Base-by-base conservation (phyloP, 1,140 invertebrate genomes). In the Magallana ariakensis region DNA sequence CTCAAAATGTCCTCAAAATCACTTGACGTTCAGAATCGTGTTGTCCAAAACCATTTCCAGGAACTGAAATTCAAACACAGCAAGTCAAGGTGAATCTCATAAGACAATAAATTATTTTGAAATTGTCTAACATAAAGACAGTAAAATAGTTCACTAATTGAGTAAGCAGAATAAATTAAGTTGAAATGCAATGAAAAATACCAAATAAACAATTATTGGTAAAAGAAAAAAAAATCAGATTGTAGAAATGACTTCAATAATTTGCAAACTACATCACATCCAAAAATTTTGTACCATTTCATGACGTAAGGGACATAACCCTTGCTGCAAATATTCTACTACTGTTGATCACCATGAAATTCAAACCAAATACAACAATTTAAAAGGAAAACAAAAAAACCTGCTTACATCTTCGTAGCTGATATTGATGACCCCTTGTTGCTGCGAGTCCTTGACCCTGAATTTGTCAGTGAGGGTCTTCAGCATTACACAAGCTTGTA, bases 401-500 rank as follows among this genome's bases (percentile, higher is more conserved):
- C n/a, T 33, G 19, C 22, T 60, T 60, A 94, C 93, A 89, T 95
- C 93, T 89, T 95, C 94, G 90, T 95, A 95, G 84, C 89, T 89
- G 46, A 95, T 92, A 22, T 87, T 90, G 10, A 95, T 92, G 22
- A 92, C 86, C 26, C 94, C 94, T 83, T 84, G 88, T 84, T 93
- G 91, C 19, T 92, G 88, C 10, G 88, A 85, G 87, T 95, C 94
- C 87, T 94, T 94, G 16, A 87, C 87, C 80, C 94, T 83, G 88
- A 95, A 95, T 87, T 94, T 94, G 83, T 94, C 94, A 85, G 94
- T 94, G 33, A 95, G 89, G 16, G 92, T 90, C 87, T 94, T 94
- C 11, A 95, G 90, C 94, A 95, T 94, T 10, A 95, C 94, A 92
- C 94, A 95, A n/a, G 93, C 92, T 87, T 95, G 94, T 70, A 95